Evolutionary conservation across 2,888 invertebrate genomes (phyloP), one percentile per base, ranked within the genome.

Genomic region (Orthonevra nobilis): DNA sequence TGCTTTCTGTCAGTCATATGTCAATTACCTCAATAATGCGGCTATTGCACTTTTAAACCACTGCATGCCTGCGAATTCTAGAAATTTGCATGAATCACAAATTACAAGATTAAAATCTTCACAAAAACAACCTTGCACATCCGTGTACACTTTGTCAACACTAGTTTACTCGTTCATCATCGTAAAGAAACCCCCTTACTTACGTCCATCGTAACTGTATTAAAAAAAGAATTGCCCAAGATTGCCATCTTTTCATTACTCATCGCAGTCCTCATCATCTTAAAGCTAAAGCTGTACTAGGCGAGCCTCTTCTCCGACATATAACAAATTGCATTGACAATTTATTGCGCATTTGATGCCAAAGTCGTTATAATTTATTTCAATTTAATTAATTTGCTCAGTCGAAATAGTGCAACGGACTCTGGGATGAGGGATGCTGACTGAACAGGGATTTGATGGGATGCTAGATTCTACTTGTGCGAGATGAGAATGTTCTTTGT

Each of bases 151-250:
- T 68, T 26, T 68, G 26, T 44, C 44, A 40, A 68, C 74, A 63
- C 28, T 17, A 40, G 44, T 44, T 42, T n/a, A n/a, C n/a, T n/a
- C n/a, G n/a, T n/a, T 23, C 3, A 23, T 5, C 23, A 52, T 30
- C 50, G 32, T 32, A 68, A 70, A 50, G 38, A 70, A 58, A 77
- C 48, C 52, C 61, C 66, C 56, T 79, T 79, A n/a, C n/a, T n/a
- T n/a, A n/a, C n/a, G n/a, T n/a, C 66, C 73, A 79, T 79, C 54
- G 79, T 73, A 79, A 79, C 79, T 73, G 73, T 73, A 73, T 79
- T 68, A 4, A 66, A 79, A 56, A 66, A 42, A 40, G 5, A 23
- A 23, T 68, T 19, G n/a, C n/a, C n/a, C 30, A 42, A 56, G 79
- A 79, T 79, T 66, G n/a, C 9, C 28, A 79, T 79, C 79, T 73